Percentiles rank a stretch among this genome's conserved stretches.
phyloP scores from a whole-genome alignment of 2,113 vertebrate genomes.

The Perccottus glenii region DNA sequence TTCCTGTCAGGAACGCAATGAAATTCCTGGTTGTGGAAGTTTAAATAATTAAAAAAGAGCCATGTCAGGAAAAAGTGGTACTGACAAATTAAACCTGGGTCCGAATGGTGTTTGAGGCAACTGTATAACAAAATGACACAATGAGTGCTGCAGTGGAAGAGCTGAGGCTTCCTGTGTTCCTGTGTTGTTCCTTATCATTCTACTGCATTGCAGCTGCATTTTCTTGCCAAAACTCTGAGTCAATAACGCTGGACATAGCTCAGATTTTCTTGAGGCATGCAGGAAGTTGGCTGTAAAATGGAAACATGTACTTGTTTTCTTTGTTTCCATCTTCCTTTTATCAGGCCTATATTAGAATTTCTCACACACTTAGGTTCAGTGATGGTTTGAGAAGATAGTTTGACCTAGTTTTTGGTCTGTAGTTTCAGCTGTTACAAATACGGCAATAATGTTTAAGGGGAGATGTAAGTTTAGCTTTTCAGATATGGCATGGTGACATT shows the following conservation, averaged over 20 bases:
- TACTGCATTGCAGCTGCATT: conserved; percentile 68
- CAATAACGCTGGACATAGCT: conserved; percentile 60
- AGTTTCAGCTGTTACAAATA: too few species aligned
- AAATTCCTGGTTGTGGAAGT: conserved; percentile 42
- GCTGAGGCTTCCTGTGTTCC: conserved; percentile 17
- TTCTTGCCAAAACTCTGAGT: conserved; percentile 69
- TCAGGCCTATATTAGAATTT: neutral
- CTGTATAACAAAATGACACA: neutral
- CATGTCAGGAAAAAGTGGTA: neutral
- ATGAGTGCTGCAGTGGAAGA: conserved; percentile 17
- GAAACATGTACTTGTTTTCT: conserved; percentile 21
- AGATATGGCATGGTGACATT: neutral
- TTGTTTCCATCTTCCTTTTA: neutral
- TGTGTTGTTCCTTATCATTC: too few species aligned
- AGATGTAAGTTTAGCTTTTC: too few species aligned
- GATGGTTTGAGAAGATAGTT: neutral
- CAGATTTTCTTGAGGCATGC: conserved; percentile 49
- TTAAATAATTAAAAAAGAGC: conserved; percentile 38
- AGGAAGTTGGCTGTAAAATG: conserved; percentile 55
- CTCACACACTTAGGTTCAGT: neutral
- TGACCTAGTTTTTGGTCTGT: too few species aligned
- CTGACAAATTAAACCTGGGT: neutral
- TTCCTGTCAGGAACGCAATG: conserved; percentile 75
- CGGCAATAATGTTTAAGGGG: too few species aligned
- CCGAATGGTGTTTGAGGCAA: conserved; percentile 3